phyloP scores from a whole-genome alignment of 2,113 vertebrate species.

The Hippocampus abdominalis region DNA sequence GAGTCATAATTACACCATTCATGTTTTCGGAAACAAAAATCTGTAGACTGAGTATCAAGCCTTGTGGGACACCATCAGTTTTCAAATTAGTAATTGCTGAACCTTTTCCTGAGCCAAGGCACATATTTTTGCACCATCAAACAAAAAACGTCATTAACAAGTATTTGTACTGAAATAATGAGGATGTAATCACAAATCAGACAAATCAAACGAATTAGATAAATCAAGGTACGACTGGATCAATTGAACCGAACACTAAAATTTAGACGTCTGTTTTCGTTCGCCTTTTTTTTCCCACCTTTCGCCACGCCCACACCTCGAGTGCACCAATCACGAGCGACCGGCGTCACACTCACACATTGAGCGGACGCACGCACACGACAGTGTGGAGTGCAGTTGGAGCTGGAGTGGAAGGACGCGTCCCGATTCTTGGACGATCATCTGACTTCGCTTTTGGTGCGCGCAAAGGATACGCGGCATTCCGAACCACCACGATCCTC shows the following conservation, averaged over 20 bases:
- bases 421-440: conserved; percentile 7
- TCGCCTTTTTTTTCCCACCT: no score
- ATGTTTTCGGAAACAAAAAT: not conserved
- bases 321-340: conserved; percentile 13
- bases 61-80: not conserved
- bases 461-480: conserved; percentile 1
- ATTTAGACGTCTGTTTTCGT: no score
- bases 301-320: conserved; percentile 5
- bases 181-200: no score
- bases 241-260: no score
- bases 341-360: not conserved
- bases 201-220: no score
- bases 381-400: not conserved
- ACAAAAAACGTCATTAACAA: no score
- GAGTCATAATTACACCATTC: no score
- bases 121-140: no score
- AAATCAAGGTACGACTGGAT: no score
- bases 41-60: not conserved
- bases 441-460: conserved; percentile 19
- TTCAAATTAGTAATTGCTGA: not conserved
- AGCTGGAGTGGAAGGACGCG: conserved; percentile 15
- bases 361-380: not conserved
- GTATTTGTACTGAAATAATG: no score
- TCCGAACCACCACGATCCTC: no score
- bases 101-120: no score